Evolutionary conservation across 2,113 vertebrate species (phyloP).

Genomic region (cat (Felis catus)): DNA sequence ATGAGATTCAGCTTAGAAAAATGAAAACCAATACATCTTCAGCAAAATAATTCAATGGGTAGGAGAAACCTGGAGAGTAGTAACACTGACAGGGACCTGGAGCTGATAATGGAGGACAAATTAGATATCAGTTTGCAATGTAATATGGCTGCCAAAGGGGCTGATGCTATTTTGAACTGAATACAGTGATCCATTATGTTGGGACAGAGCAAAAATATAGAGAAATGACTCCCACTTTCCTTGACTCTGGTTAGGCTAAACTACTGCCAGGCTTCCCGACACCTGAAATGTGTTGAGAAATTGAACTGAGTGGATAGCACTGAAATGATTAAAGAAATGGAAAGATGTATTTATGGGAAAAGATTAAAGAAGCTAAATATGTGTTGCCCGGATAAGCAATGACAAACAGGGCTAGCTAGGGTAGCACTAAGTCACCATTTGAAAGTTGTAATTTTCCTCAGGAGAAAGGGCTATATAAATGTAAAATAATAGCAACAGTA

Average conservation of each 20-base stretch:
- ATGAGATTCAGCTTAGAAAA: conserved; percentile 60
- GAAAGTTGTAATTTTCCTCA: conserved; percentile 29
- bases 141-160: conserved; percentile 1
- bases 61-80: conserved; percentile 29
- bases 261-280: not conserved
- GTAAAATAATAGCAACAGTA: not conserved
- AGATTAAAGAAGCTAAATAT: conserved; percentile 42
- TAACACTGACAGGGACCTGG: conserved; percentile 41
- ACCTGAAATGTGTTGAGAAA: conserved; percentile 49
- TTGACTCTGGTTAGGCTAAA: not conserved
- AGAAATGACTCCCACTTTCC: conserved; percentile 28
- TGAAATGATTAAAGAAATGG: conserved; percentile 50
- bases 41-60: conserved; percentile 58
- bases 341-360: not conserved
- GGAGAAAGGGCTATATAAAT: not conserved
- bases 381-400: not conserved
- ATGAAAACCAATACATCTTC: conserved; percentile 67
- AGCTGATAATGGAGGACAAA: conserved; percentile 61
- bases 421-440: not conserved
- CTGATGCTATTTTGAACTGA: conserved; percentile 48
- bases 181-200: conserved; percentile 37
- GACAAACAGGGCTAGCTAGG: not conserved
- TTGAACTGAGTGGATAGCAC: not conserved
- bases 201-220: conserved; percentile 3
- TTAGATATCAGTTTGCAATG: conserved; percentile 46